Evolutionary conservation across 2,113 vertebrate species (phyloP).

Genomic region (Mugil cephalus): DNA sequence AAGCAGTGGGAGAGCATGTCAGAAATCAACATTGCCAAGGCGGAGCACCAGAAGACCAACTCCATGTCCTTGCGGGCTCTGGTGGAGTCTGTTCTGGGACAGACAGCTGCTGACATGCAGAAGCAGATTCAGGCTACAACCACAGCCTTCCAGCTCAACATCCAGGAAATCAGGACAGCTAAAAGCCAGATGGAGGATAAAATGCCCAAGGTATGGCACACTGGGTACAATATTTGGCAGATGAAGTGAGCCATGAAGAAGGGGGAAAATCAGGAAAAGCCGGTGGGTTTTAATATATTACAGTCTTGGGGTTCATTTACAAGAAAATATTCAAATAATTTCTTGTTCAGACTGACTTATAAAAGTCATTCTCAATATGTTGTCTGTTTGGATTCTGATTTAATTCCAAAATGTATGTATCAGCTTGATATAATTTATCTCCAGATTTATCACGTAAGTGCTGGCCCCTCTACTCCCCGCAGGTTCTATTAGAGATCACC

Average conservation of each 20-base stretch:
- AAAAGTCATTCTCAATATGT: not conserved
- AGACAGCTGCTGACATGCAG: constrained; percentile 84
- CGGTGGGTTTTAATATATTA: too few relatives aligned
- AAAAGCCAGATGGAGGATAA: constrained; percentile 88
- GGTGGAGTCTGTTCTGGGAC: constrained; percentile 87
- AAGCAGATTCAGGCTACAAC: constrained; percentile 83
- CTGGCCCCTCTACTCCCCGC: constrained; percentile 10
- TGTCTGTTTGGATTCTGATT: not conserved
- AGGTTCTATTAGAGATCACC: constrained; percentile 88
- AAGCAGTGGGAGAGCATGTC: constrained; percentile 90
- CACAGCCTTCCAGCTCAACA: constrained; percentile 78
- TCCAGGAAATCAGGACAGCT: constrained; percentile 86
- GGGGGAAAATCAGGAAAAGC: too few relatives aligned
- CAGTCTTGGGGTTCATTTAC: too few relatives aligned
- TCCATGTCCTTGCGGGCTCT: constrained; percentile 83
- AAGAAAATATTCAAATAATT: too few relatives aligned
- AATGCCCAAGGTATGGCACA: constrained; percentile 83
- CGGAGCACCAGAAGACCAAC: constrained; percentile 89
- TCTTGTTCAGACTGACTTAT: too few relatives aligned
- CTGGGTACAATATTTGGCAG: too few relatives aligned
- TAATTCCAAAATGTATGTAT: too few relatives aligned
- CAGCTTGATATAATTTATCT: not conserved
- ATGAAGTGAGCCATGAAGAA: too few relatives aligned
- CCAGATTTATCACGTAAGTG: not conserved
- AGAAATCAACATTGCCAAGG: constrained; percentile 86